Evolutionary conservation across 2,797 vertebrate species (phyloP).

Genomic region (Linurgus olivaceus): DNA sequence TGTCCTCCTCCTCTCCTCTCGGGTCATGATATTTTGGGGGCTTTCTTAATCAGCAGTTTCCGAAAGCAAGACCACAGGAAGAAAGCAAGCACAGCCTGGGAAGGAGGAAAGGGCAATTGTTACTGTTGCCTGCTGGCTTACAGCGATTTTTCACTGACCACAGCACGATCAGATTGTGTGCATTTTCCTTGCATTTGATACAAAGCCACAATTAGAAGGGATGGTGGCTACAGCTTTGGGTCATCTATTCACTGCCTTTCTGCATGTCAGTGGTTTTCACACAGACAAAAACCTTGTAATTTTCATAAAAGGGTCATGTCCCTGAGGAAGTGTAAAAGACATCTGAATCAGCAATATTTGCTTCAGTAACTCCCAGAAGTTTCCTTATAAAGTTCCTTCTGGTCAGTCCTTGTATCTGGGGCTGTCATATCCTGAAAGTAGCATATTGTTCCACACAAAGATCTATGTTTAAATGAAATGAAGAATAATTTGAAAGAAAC

Average conservation of each 20-base stretch:
- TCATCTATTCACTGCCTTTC: background rate
- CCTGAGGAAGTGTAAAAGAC: background rate
- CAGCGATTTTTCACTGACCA: background rate
- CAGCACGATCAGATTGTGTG: background rate
- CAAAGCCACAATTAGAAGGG: background rate
- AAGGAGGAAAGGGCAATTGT: background rate
- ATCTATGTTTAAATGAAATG: background rate
- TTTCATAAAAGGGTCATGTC: constrained; percentile 19
- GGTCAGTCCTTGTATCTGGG: background rate
- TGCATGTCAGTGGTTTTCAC: background rate
- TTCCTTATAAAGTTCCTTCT: background rate
- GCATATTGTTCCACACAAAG: background rate
- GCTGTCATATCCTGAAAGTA: background rate
- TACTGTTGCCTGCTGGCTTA: background rate
- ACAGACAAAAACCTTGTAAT: background rate
- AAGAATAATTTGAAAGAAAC: background rate
- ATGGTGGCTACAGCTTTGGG: background rate
- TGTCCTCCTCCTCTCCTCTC: background rate
- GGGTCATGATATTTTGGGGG: background rate
- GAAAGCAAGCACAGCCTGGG: background rate
- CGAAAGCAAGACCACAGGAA: background rate
- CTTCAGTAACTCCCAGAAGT: background rate
- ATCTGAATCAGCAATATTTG: background rate
- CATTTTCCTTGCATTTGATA: background rate
- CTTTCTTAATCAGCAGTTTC: constrained; percentile 51